Evolutionary conservation across 2,113 vertebrate genomes (phyloP).

Genomic region (Siniperca knerii): DNA sequence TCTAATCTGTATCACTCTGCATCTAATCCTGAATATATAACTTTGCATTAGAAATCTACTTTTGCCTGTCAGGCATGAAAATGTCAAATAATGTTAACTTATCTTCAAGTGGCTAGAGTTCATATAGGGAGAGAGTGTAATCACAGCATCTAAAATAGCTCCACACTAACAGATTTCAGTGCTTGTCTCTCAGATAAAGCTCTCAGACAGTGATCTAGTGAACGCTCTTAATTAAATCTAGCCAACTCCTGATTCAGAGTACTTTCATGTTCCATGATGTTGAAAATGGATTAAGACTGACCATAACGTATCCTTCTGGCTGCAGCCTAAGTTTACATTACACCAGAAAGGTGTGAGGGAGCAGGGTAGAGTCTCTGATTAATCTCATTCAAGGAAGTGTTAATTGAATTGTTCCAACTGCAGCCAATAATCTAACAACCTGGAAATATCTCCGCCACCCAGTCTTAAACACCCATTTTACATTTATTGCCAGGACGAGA

Average conservation of each 20-base stretch:
- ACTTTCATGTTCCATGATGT: slow-evolving; percentile 64
- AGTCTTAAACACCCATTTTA: slow-evolving; percentile 61
- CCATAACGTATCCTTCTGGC: slow-evolving; percentile 62
- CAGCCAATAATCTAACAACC: slow-evolving; percentile 58
- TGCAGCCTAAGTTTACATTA: slow-evolving; percentile 39
- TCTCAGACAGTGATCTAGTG: slow-evolving; percentile 48
- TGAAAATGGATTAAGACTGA: slow-evolving; percentile 65
- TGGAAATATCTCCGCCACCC: slow-evolving; percentile 46
- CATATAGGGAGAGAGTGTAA: slow-evolving; percentile 13
- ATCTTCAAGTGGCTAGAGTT: slow-evolving; percentile 21
- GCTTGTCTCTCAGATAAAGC: slow-evolving; percentile 49
- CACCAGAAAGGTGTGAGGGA: slow-evolving; percentile 7
- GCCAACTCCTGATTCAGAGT: slow-evolving; percentile 40
- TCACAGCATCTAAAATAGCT: slow-evolving; percentile 39
- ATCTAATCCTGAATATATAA: slow-evolving; percentile 27
- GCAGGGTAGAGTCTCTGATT: slow-evolving; percentile 37
- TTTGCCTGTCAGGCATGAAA: slow-evolving; percentile 35
- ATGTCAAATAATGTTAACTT: slow-evolving; percentile 42
- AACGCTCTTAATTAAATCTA: slow-evolving; percentile 68
- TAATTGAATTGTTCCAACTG: slow-evolving; percentile 72
- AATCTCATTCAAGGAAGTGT: slow-evolving; percentile 47
- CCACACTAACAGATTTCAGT: slow-evolving; percentile 25
- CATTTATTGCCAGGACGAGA: slow-evolving; percentile 65
- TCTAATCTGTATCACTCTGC: slow-evolving; percentile 5
- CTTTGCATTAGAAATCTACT: slow-evolving; percentile 8